Conservation (phyloP, 1,140 invertebrate genomes). For the Diprion similis region DNA sequence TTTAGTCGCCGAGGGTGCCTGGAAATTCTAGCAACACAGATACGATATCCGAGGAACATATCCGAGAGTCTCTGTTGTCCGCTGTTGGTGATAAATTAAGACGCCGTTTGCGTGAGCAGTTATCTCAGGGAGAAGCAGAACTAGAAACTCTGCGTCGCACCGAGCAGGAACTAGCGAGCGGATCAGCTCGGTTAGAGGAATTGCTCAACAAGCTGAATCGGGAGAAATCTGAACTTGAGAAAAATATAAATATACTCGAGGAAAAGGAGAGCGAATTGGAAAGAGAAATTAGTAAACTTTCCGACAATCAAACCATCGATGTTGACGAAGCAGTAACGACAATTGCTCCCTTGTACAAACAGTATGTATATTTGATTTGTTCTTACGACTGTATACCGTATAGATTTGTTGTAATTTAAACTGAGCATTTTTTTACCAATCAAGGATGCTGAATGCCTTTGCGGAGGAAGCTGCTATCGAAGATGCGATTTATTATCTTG, state of each 20-base stretch:
- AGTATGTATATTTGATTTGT: slow-evolving; percentile 65
- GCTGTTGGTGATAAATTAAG: slow-evolving; percentile 95
- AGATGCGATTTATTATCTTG: slow-evolving; percentile 98
- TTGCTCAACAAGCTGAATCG: slow-evolving; percentile 83
- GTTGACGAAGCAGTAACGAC: slow-evolving; percentile 97
- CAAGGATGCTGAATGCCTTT: slow-evolving; percentile 90
- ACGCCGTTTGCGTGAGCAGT: slow-evolving; percentile 85
- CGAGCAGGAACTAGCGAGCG: slow-evolving; percentile 86
- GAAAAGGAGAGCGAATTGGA: slow-evolving; percentile 89
- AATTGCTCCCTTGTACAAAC: slow-evolving; percentile 95
- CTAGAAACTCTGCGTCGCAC: slow-evolving; percentile 89
- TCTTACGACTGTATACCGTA: background rate
- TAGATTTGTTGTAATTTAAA: slow-evolving; percentile 20
- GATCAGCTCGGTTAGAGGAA: slow-evolving; percentile 83
- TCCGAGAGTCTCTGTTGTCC: slow-evolving; percentile 90
- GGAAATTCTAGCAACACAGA: slow-evolving; percentile 65
- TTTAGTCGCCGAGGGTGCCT: slow-evolving; percentile 59
- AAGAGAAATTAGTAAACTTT: slow-evolving; percentile 79
- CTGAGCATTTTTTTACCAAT: slow-evolving; percentile 31
- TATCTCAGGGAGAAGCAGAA: slow-evolving; percentile 89
- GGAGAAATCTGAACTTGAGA: slow-evolving; percentile 85
- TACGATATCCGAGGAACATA: slow-evolving; percentile 94
- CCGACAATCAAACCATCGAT: slow-evolving; percentile 82
- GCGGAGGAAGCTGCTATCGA: slow-evolving; percentile 97
- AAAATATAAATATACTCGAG: slow-evolving; percentile 82